A percentile compares a stretch with the other conserved stretches of the same genome.
Evolutionary conservation across 2,888 invertebrate genomes (phyloP).

Genomic region (Meteorus colon): DNA sequence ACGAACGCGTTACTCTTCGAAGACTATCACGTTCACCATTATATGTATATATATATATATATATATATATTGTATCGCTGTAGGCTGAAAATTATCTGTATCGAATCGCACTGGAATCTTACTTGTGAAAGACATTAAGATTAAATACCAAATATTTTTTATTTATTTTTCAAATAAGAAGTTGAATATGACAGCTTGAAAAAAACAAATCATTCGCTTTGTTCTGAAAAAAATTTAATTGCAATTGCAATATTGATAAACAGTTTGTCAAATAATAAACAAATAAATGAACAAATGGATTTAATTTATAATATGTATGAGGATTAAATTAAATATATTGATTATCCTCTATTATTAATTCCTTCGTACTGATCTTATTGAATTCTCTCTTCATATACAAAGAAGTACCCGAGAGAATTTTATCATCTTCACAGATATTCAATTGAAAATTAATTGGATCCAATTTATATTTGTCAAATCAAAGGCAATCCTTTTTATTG

Average conservation of each 20-base stretch:
- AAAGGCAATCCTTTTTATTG: no score
- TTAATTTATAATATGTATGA: no score
- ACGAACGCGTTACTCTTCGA: constrained; percentile 3
- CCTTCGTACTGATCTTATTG: no score
- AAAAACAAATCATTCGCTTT: neutral
- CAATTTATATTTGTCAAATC: no score
- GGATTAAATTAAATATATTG: no score
- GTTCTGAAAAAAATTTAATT: neutral
- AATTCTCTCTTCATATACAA: no score
- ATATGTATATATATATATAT: neutral
- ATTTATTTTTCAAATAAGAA: neutral
- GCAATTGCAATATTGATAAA: neutral
- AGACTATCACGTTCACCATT: constrained; percentile 3
- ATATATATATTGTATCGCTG: neutral
- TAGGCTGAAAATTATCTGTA: constrained; percentile 27
- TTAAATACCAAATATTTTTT: neutral
- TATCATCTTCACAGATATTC: no score
- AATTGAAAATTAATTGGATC: no score
- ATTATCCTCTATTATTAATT: no score
- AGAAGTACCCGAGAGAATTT: no score
- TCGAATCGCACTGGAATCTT: constrained; percentile 19
- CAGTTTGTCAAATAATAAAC: neutral
- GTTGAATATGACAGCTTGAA: neutral
- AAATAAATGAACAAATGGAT: neutral
- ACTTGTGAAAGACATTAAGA: constrained; percentile 17